Conservation (phyloP, 2,113 vertebrate species). For the Sorex araneus region DNA sequence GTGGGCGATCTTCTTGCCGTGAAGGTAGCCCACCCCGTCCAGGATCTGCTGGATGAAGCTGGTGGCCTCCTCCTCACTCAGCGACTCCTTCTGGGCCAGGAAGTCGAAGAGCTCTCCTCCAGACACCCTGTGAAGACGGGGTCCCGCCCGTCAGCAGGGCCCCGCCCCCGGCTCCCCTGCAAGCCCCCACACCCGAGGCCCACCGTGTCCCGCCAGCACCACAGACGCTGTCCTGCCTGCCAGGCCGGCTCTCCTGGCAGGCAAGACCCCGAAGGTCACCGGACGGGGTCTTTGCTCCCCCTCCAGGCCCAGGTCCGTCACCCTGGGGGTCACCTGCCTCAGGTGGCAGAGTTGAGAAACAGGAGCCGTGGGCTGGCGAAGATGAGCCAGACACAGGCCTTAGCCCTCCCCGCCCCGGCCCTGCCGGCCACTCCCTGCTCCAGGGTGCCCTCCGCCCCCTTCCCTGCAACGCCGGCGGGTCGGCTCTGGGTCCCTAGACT, state of each 20-base stretch:
- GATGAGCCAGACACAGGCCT: not conserved
- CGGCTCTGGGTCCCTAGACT: not conserved
- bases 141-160: slow-evolving; percentile 52
- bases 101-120: slow-evolving; percentile 99
- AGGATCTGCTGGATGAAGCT: slow-evolving; percentile 99
- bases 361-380: not conserved
- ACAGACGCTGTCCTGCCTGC: not conserved
- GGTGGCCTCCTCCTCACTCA: slow-evolving; percentile 98
- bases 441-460: not conserved
- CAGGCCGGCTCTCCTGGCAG: not conserved
- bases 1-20: slow-evolving; percentile 96
- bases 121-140: slow-evolving; percentile 91
- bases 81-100: slow-evolving; percentile 97
- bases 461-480: not conserved
- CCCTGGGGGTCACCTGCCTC: not conserved
- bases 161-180: not conserved
- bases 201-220: not conserved
- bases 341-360: not conserved
- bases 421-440: not conserved
- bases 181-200: not conserved
- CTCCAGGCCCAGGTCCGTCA: not conserved
- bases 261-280: not conserved
- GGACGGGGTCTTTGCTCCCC: not conserved
- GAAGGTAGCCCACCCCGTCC: slow-evolving; percentile 96
- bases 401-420: not conserved